These are phyloP conservation scores for Vicugna pacos DNA, from an alignment of 2,113 vertebrate species.

Conservation along the genomic window DNA sequence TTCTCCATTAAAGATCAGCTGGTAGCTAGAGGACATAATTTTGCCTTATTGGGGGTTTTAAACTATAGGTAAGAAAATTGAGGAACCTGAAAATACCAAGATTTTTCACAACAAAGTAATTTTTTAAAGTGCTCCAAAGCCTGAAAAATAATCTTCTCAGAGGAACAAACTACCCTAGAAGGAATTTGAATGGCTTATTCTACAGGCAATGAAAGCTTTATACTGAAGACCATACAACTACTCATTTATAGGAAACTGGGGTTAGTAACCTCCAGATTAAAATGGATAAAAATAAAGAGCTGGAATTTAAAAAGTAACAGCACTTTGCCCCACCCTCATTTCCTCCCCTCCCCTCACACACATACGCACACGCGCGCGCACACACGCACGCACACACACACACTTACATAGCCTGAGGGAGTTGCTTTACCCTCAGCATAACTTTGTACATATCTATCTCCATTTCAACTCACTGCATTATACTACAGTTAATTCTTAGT, in stretches of 20 bases:
- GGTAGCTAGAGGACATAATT: not conserved
- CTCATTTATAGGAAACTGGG: not conserved
- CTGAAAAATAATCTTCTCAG: slow-evolving; percentile 17
- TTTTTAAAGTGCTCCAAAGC: not conserved
- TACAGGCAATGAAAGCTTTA: not conserved
- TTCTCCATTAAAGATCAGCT: not conserved
- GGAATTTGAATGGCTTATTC: not conserved
- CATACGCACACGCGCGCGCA: not conserved
- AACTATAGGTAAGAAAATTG: not conserved
- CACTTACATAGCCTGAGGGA: not conserved
- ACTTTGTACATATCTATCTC: not conserved
- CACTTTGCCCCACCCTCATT: not conserved
- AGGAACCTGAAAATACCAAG: not conserved
- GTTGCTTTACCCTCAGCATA: not conserved
- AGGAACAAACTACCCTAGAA: not conserved
- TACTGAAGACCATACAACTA: not conserved
- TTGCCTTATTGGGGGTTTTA: not conserved
- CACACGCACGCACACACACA: not conserved
- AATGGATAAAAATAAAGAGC: slow-evolving; percentile 10
- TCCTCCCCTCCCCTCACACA: not conserved
- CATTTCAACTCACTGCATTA: not conserved
- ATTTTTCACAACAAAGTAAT: slow-evolving; percentile 3
- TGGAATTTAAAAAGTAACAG: not conserved
- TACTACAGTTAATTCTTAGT: not conserved
- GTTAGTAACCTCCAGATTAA: not conserved